phyloP scores from a whole-genome alignment of 2,888 invertebrate species.

The Mallateleia sp. region DNA sequence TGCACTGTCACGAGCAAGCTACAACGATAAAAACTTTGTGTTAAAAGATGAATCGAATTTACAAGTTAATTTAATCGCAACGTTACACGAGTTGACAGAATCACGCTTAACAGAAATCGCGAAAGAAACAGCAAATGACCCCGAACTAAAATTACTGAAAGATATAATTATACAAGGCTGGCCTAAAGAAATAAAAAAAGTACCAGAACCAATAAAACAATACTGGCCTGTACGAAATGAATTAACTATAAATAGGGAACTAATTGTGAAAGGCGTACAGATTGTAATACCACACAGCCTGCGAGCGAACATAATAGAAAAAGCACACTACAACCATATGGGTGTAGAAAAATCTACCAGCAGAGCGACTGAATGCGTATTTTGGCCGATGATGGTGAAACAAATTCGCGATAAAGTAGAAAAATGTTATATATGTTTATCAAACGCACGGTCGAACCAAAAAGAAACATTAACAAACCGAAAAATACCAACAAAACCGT shows the following conservation, averaged over 20 bases:
- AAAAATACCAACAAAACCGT: slow-evolving; percentile 69
- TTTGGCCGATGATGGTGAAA: slow-evolving; percentile 81
- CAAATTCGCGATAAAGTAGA: slow-evolving; percentile 76
- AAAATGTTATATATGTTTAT: slow-evolving; percentile 72
- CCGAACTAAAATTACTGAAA: no score
- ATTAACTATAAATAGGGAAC: no score
- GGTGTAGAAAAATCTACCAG: slow-evolving; percentile 80
- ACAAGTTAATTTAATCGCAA: no score
- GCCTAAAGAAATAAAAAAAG: no score
- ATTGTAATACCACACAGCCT: slow-evolving; percentile 74
- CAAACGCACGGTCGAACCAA: slow-evolving; percentile 45
- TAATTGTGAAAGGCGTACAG: neutral
- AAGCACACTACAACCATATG: slow-evolving; percentile 81
- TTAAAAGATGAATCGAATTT: no score
- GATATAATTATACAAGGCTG: no score
- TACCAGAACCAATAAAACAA: no score
- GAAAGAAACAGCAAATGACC: no score
- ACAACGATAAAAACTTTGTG: no score
- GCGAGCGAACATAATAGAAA: slow-evolving; percentile 77
- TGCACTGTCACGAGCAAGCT: neutral
- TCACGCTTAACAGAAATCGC: no score
- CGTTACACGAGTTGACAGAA: no score
- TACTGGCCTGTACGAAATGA: no score
- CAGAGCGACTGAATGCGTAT: slow-evolving; percentile 78
- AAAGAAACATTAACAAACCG: slow-evolving; percentile 67